phyloP scores from a whole-genome alignment of 2,888 invertebrate species.

The Allolobophora icterica region DNA sequence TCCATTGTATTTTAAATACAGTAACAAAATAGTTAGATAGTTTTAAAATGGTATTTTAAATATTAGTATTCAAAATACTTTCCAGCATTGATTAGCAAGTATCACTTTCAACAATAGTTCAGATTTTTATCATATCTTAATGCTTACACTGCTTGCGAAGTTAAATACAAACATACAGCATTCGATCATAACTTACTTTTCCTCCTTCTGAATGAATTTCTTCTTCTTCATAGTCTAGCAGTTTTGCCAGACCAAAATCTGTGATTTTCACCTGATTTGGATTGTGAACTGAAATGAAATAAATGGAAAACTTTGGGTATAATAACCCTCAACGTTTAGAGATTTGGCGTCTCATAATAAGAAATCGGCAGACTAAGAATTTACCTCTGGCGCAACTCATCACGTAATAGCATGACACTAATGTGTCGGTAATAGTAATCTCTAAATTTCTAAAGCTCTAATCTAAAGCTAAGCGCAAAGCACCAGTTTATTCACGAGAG shows the following conservation, averaged over 20 bases:
- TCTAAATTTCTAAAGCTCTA: too few species aligned
- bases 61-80: too few species aligned
- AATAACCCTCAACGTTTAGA: neutral
- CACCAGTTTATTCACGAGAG: too few species aligned
- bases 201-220: constrained; percentile 28
- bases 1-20: too few species aligned
- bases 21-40: too few species aligned
- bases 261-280: constrained; percentile 37
- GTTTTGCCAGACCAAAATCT: constrained; percentile 42
- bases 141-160: neutral
- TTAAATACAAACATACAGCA: neutral
- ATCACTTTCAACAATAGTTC: too few species aligned
- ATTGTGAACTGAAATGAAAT: constrained; percentile 30
- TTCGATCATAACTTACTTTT: neutral
- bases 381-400: neutral
- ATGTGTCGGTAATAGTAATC: too few species aligned
- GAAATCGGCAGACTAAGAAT: neutral
- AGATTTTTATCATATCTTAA: too few species aligned
- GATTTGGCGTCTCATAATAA: neutral
- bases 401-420: neutral
- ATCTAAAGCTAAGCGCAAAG: too few species aligned
- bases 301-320: neutral
- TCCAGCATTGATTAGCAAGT: too few species aligned
- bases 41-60: too few species aligned
- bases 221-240: constrained; percentile 34